Evolutionary conservation across 2,113 vertebrate genomes (phyloP), one percentile per base, ranked within the genome.

Genomic region (Python bivittatus): DNA sequence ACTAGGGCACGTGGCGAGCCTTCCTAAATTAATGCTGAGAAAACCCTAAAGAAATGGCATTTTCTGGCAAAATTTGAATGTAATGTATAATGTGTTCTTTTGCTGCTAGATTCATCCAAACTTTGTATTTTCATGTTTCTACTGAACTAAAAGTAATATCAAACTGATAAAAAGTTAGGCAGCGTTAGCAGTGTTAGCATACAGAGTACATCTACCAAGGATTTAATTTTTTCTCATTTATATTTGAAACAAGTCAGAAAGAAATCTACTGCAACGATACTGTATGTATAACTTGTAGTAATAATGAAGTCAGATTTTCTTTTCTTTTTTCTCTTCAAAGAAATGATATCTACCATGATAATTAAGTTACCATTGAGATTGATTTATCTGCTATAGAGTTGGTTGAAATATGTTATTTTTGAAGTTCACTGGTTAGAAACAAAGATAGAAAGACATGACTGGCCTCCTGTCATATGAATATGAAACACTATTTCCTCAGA

Each of bases 321-420:
- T 64, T 90, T 22, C 83, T 53, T 38, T 91, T 58, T 86, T 94
- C 88, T 95, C 93, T 83, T 91, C 60, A 88, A 83, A 91, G 52
- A 92, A 54, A 92, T 48, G 91, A 60, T 64, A 42, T 13, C 22
- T 83, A 89, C 72, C 93, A 89, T 91, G 91, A 92, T 91, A 95
- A 89, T 86, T 85, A 79, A 90, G 86, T 53, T 90, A 90, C 23
- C 5, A 89, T 94, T 88, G 89, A 86, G 33, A 58, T 42, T 0
- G 0, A 27, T 42, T 9, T 20, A 42, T 42, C 58, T 57, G 13
- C 58, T 23, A 83, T 56, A 52, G 23, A 42, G 29, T n/a, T 61
- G 54, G 57, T 48, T 56, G 72, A 54, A 42, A 5, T 84, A 15
- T 68, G 54, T 38, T 58, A 17, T 27, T 79, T 54, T 33, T 23